These are phyloP conservation scores for Phalloptychus januarius DNA, from an alignment of 2,797 vertebrate genomes.

Conservation along the genomic window DNA sequence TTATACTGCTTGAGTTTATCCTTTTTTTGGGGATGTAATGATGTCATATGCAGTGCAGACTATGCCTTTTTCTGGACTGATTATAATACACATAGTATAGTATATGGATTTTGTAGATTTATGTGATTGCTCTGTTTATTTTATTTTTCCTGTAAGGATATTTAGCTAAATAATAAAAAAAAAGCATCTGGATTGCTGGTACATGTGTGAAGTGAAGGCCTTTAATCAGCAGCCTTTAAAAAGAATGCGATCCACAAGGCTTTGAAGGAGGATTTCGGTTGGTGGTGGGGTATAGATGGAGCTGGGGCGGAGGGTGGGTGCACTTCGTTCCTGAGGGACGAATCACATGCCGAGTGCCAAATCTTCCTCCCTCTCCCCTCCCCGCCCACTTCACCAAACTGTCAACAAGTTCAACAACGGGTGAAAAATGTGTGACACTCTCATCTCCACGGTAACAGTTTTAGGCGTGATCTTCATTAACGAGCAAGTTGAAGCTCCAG, in stretches of 20 bases:
- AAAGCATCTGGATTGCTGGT: conserved; percentile 66
- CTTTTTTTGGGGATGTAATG: conserved; percentile 63
- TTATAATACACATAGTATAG: conserved; percentile 60
- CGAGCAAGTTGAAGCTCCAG: not conserved
- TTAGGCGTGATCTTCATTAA: conserved; percentile 14
- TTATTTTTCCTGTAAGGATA: conserved; percentile 53
- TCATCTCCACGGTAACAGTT: conserved; percentile 12
- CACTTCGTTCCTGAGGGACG: conserved; percentile 27
- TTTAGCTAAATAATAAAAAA: conserved; percentile 63
- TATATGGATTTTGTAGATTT: conserved; percentile 56
- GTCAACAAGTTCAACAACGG: conserved; percentile 28
- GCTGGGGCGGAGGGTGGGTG: not conserved
- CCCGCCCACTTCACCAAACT: too few species aligned
- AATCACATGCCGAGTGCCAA: conserved; percentile 25
- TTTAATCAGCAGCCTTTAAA: conserved; percentile 45
- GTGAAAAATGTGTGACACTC: conserved; percentile 33
- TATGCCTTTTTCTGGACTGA: conserved; percentile 41
- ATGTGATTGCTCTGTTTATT: conserved; percentile 48
- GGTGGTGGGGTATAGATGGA: not conserved
- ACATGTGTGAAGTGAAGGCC: conserved; percentile 48
- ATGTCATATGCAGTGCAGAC: conserved; percentile 56
- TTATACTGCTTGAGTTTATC: conserved; percentile 56
- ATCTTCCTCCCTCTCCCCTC: too few species aligned
- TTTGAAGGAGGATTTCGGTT: conserved; percentile 18
- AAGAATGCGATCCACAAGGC: conserved; percentile 41